Percentiles rank a stretch among this genome's conserved stretches.
Evolutionary conservation across 2,113 vertebrate genomes (phyloP).

Genomic region (Rhizomys pruinosus): DNA sequence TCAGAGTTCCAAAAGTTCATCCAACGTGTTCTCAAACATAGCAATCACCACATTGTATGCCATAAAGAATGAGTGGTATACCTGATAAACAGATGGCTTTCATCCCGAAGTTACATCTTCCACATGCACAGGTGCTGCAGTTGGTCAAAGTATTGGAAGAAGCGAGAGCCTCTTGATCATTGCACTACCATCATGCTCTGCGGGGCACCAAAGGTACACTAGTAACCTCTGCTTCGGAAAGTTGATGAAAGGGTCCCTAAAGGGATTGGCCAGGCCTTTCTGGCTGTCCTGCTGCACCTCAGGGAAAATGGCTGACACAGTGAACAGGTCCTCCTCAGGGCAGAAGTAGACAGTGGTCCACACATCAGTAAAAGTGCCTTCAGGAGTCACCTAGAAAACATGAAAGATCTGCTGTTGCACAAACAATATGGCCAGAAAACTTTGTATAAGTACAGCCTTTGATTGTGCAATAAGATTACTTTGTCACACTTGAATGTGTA

Average conservation of each 20-base stretch:
- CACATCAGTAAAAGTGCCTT: slow-evolving; percentile 97
- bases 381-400: slow-evolving; percentile 96
- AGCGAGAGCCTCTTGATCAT: slow-evolving; percentile 95
- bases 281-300: slow-evolving; percentile 94
- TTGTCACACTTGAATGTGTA: slow-evolving; percentile 98
- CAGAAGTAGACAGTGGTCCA: slow-evolving; percentile 97
- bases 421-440: slow-evolving; percentile 96
- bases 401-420: slow-evolving; percentile 99
- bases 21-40: too few species aligned
- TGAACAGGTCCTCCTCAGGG: slow-evolving; percentile 97
- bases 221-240: slow-evolving; percentile 97
- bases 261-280: slow-evolving; percentile 95
- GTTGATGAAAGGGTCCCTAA: slow-evolving; percentile 97
- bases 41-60: too few species aligned
- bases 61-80: too few species aligned
- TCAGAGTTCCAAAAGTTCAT: too few species aligned
- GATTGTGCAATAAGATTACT: slow-evolving; percentile 98
- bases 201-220: slow-evolving; percentile 96
- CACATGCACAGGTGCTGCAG: slow-evolving; percentile 97
- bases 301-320: slow-evolving; percentile 94
- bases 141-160: slow-evolving; percentile 99
- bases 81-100: slow-evolving; percentile 98
- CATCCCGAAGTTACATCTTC: slow-evolving; percentile 99
- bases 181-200: slow-evolving; percentile 94
- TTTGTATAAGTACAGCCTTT: slow-evolving; percentile 97